Conservation (phyloP, 2,888 invertebrate species). For the Lithodes maja region DNA sequence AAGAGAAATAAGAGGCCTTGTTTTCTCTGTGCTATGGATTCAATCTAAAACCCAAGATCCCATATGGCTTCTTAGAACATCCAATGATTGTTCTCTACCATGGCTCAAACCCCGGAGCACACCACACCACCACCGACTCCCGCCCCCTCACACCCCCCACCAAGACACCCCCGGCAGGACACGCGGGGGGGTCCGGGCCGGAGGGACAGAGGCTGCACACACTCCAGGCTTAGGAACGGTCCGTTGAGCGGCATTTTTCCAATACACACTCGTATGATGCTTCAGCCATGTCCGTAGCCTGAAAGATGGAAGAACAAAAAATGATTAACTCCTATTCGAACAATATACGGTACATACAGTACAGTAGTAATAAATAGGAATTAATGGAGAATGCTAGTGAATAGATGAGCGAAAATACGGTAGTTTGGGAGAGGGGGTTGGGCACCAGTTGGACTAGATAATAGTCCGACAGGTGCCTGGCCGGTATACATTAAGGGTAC, state of each 20-base stretch:
- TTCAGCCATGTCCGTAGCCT: constrained; percentile 96
- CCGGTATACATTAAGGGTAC: too few relatives aligned
- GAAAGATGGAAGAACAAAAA: constrained; percentile 57
- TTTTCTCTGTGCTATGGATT: too few relatives aligned
- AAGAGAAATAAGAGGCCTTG: too few relatives aligned
- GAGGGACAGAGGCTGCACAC: constrained; percentile 49
- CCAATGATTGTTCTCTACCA: too few relatives aligned
- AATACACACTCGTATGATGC: constrained; percentile 95
- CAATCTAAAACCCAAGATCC: too few relatives aligned
- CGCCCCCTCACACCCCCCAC: background rate
- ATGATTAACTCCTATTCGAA: background rate
- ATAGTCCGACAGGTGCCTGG: too few relatives aligned
- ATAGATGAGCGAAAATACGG: too few relatives aligned
- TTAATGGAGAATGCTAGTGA: too few relatives aligned
- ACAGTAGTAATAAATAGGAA: too few relatives aligned
- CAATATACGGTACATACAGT: background rate
- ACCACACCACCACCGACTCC: constrained; percentile 2
- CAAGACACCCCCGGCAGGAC: background rate
- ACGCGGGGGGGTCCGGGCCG: constrained; percentile 11
- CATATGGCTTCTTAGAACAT: too few relatives aligned
- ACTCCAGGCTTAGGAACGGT: constrained; percentile 78
- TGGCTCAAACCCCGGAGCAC: background rate
- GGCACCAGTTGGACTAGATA: too few relatives aligned
- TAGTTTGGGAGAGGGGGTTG: too few relatives aligned
- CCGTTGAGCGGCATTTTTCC: constrained; percentile 94